Evolutionary conservation across 2,888 invertebrate genomes (phyloP), one percentile per base, ranked within the genome.

Genomic region (Archaeoteleia sp.): DNA sequence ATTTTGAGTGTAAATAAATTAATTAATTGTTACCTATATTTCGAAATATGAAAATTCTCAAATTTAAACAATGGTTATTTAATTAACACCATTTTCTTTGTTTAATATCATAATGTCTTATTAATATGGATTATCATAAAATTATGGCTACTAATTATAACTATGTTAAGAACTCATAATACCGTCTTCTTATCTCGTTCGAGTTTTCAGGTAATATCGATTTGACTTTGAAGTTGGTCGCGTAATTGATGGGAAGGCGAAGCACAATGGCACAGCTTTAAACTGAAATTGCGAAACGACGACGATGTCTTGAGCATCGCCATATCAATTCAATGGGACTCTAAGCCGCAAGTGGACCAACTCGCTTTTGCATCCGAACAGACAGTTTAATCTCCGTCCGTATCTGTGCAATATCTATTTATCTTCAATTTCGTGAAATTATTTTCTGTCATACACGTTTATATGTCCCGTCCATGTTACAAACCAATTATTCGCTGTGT

Each of bases 331-430:
- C 23, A 49, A 42, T 42, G 35, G 27, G 34, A 48, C 20, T 42
- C 27, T 42, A 35, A 20, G 42, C 48, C 34, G 29, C 42, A 42
- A 58, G 40, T 49, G 58, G 58, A 49, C 40, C 57, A 7, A 42
- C 27, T 48, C 35, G 49, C 60, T 42, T 60, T 51, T 12, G 60
- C 43, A 61, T 61, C 51, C 45, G 37, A 39, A 51, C 60, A 32
- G 60, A 60, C 60, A 60, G 48, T 61, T 61, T 61, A 51, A 61
- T 61, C 60, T 61, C 60, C 60, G 60, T 20, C 39, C 17, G 15
- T 17, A 29, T 20, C 9, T 13, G n/a, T 15, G 42, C 60, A 61
- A 51, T 61, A 51, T 45, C 45, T 45, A 61, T 61, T 61, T 20
- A 20, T 4, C 20, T 20, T 20, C 20, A 39, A 58, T 32, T 42